These are phyloP conservation scores for Apis florea DNA, from an alignment of 1,140 invertebrate species.

Conservation along the genomic window DNA sequence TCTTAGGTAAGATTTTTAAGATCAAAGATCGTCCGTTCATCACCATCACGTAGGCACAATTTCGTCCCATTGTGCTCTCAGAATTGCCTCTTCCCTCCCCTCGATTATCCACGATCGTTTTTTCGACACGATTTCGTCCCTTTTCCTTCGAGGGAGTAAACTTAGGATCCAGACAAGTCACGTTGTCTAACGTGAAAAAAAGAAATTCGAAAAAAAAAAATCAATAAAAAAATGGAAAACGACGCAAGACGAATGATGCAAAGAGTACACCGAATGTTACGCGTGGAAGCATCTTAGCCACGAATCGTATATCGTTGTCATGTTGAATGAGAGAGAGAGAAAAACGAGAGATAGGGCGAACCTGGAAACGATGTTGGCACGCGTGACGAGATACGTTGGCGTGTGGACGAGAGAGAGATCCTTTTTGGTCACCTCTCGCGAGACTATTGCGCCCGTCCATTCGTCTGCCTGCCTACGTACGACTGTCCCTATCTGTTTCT, in stretches of 20 bases:
- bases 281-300: no score
- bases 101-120: not conserved
- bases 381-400: not conserved
- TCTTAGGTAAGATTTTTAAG: not conserved
- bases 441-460: not conserved
- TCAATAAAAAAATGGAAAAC: no score
- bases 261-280: no score
- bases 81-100: not conserved
- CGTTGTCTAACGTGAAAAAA: no score
- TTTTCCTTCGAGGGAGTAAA: not conserved
- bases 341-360: no score
- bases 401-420: not conserved
- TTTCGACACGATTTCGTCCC: not conserved
- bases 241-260: no score
- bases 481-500: no score
- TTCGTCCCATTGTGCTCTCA: not conserved
- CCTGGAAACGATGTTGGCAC: not conserved
- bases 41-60: not conserved
- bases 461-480: constrained; percentile 50
- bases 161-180: no score
- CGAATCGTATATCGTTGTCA: no score
- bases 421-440: not conserved
- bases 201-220: no score
- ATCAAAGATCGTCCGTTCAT: not conserved
- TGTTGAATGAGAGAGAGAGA: no score